phyloP scores from a whole-genome alignment of 2,888 invertebrate genomes.

The Bursaphelenchus okinawaensis region DNA sequence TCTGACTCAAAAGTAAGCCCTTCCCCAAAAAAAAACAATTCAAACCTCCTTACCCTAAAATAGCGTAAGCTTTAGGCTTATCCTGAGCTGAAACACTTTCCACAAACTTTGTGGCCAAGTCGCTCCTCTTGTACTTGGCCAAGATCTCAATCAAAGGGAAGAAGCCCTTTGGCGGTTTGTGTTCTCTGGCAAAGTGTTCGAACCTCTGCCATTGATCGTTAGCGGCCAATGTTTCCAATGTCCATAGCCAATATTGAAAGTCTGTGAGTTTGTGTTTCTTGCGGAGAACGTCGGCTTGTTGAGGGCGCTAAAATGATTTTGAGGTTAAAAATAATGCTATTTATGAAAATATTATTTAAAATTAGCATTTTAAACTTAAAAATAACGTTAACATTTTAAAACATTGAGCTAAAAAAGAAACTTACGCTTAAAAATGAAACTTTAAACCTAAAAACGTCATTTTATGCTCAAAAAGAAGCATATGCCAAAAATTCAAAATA shows the following conservation, averaged over 20 bases:
- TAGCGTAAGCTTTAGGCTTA: slow-evolving; percentile 22
- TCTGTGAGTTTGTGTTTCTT: slow-evolving; percentile 29
- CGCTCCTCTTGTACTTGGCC: slow-evolving; percentile 14
- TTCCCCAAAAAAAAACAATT: too few species aligned
- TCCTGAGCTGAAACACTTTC: slow-evolving; percentile 21
- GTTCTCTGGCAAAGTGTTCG: slow-evolving; percentile 10
- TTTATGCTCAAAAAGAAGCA: too few species aligned
- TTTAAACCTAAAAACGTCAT: too few species aligned
- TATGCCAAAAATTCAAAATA: too few species aligned
- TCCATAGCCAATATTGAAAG: slow-evolving; percentile 24
- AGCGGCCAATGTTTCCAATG: neutral
- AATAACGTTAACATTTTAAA: too few species aligned
- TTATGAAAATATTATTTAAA: too few species aligned
- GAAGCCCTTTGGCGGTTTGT: neutral
- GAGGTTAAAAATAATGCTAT: too few species aligned
- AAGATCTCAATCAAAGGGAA: slow-evolving; percentile 27
- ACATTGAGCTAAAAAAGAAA: too few species aligned
- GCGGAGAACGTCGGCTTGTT: slow-evolving; percentile 10
- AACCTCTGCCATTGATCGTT: slow-evolving; percentile 1
- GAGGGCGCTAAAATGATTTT: slow-evolving; percentile 1
- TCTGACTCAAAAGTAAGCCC: too few species aligned
- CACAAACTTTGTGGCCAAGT: slow-evolving; percentile 27
- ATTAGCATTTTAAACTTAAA: too few species aligned
- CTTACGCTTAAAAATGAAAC: too few species aligned
- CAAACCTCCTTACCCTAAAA: slow-evolving; percentile 23